A percentile compares a stretch with the other conserved stretches of the same genome.
Evolutionary conservation across 2,797 vertebrate species (phyloP).

Genomic region (Cercopithecus hamlyni): DNA sequence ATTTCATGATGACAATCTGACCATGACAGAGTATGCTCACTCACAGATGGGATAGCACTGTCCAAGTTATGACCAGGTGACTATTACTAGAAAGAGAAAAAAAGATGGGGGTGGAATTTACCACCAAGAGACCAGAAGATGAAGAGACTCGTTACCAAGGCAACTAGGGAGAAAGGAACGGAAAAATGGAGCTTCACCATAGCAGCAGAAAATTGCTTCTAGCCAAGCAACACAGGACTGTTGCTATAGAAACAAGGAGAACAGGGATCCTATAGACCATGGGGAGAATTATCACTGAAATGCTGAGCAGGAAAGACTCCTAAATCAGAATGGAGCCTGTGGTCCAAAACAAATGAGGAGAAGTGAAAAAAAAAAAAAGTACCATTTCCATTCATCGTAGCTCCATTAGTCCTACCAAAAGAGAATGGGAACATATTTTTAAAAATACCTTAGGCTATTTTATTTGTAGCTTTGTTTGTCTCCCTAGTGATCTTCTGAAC

Average conservation of each 20-base stretch:
- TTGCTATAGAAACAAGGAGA: conserved; percentile 84
- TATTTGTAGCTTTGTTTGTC: not conserved
- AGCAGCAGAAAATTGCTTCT: conserved; percentile 81
- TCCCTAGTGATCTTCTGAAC: conserved; percentile 44
- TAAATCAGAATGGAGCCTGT: conserved; percentile 63
- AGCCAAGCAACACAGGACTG: conserved; percentile 85
- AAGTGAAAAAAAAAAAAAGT: not conserved
- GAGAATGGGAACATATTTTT: not conserved
- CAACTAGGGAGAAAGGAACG: conserved; percentile 78
- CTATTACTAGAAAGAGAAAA: conserved; percentile 79
- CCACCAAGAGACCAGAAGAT: conserved; percentile 74
- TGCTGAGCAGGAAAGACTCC: conserved; percentile 76
- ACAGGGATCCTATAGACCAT: conserved; percentile 75
- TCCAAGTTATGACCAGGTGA: conserved; percentile 74
- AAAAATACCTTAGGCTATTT: not conserved
- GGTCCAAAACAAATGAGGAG: conserved; percentile 40
- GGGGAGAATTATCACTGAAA: conserved; percentile 77
- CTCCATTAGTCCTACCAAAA: conserved; percentile 18
- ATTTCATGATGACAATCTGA: conserved; percentile 73
- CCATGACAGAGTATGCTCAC: conserved; percentile 56
- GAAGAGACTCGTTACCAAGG: conserved; percentile 78
- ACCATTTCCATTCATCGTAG: not conserved
- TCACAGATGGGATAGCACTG: conserved; percentile 46
- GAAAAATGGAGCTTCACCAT: conserved; percentile 78
- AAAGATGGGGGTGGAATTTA: conserved; percentile 63